These are phyloP conservation scores for Gymnoscelis rufifasciata DNA, from an alignment of 2,888 invertebrate genomes.

Conservation along the genomic window DNA sequence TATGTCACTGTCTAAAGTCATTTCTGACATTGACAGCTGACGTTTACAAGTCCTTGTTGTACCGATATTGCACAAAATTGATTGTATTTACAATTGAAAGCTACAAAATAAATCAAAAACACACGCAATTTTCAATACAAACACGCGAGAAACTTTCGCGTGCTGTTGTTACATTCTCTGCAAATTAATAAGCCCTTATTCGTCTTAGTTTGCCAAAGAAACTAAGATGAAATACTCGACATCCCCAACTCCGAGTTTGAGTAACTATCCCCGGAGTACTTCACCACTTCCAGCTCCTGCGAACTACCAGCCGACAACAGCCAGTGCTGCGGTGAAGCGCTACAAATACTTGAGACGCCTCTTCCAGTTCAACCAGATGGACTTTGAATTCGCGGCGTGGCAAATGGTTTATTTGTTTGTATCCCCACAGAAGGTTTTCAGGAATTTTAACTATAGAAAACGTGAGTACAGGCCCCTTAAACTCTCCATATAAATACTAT, in stretches of 20 bases:
- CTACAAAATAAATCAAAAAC: not conserved
- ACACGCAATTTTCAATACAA: not conserved
- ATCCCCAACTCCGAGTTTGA: slow-evolving; percentile 74
- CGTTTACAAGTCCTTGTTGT: not conserved
- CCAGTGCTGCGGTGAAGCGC: slow-evolving; percentile 90
- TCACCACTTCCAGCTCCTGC: slow-evolving; percentile 85
- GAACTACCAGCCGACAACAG: slow-evolving; percentile 83
- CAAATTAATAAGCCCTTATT: not conserved
- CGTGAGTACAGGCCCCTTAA: slow-evolving; percentile 80
- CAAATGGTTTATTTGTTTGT: slow-evolving; percentile 98
- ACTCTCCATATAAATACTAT: no score
- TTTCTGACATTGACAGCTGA: not conserved
- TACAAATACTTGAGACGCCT: slow-evolving; percentile 91
- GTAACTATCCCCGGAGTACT: slow-evolving; percentile 75
- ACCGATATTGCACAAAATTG: not conserved
- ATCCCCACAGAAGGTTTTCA: slow-evolving; percentile 97
- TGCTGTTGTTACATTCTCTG: not conserved
- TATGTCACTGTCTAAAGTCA: not conserved
- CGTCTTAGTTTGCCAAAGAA: not conserved
- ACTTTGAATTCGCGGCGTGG: slow-evolving; percentile 99
- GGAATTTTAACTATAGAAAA: slow-evolving; percentile 98
- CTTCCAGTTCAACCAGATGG: slow-evolving; percentile 97
- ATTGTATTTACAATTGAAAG: not conserved
- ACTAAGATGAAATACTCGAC: slow-evolving; percentile 80
- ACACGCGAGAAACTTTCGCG: not conserved